A percentile compares a stretch with the other conserved stretches of the same genome.
These are phyloP conservation scores for Aspidiotus destructor DNA, from an alignment of 2,888 invertebrate genomes.

Conservation along the genomic window DNA sequence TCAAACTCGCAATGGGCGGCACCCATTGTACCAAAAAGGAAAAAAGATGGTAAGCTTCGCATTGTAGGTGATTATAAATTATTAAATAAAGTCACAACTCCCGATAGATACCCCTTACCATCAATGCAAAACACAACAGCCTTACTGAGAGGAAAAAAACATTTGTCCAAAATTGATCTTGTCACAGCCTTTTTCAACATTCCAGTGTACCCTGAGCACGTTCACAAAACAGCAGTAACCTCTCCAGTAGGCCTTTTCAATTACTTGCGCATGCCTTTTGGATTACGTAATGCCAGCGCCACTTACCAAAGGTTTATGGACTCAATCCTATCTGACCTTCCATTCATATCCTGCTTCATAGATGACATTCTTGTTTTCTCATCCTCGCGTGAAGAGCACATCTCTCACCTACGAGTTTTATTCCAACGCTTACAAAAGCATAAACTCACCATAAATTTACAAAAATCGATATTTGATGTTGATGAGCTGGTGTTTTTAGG, in stretches of 20 bases:
- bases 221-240: neutral
- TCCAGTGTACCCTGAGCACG: neutral
- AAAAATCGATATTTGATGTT: neutral
- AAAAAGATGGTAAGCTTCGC: neutral
- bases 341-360: neutral
- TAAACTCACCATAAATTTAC: neutral
- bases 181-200: neutral
- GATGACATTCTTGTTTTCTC: constrained; percentile 5
- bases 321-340: neutral
- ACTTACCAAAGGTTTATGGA: neutral
- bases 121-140: neutral
- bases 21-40: neutral
- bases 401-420: neutral
- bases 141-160: neutral
- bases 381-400: neutral
- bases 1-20: neutral
- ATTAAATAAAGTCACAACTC: neutral
- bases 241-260: neutral
- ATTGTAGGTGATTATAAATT: neutral
- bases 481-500: constrained; percentile 5
- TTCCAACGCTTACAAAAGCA: neutral
- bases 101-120: neutral
- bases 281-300: neutral
- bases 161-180: neutral
- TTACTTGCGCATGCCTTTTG: neutral